phyloP scores from a whole-genome alignment of 2,888 invertebrate species.

The Dolomedes plantarius region DNA sequence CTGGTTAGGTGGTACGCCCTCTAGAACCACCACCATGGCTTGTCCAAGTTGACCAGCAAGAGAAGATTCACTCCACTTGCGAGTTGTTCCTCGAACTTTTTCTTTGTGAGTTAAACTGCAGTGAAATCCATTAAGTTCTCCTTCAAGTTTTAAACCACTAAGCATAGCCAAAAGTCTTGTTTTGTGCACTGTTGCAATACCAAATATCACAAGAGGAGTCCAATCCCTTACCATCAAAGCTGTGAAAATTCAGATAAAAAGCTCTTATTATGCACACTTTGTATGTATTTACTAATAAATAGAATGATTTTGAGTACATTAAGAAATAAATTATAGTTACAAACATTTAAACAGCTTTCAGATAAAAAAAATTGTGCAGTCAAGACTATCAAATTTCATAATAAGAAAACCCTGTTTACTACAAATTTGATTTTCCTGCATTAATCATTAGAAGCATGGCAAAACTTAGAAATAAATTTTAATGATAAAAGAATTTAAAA shows the following conservation, averaged over 20 bases:
- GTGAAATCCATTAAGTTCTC: constrained; percentile 93
- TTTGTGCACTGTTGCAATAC: constrained; percentile 89
- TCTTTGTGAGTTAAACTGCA: constrained; percentile 94
- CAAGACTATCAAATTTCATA: too few relatives aligned
- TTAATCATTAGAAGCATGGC: too few relatives aligned
- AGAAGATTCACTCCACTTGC: constrained; percentile 76
- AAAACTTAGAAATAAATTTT: too few relatives aligned
- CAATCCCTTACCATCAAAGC: constrained; percentile 65
- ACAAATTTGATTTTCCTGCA: too few relatives aligned
- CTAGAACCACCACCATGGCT: constrained; percentile 92
- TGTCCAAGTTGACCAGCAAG: constrained; percentile 90
- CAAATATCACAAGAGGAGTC: constrained; percentile 82
- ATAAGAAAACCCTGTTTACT: too few relatives aligned
- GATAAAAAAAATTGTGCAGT: too few relatives aligned
- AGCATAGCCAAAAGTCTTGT: constrained; percentile 91
- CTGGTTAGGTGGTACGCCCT: constrained; percentile 91
- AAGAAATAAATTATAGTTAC: neutral
- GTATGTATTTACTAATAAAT: too few relatives aligned
- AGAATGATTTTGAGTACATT: too few relatives aligned
- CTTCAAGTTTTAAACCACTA: constrained; percentile 94
- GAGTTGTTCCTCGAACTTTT: constrained; percentile 79
- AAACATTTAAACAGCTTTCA: too few relatives aligned
- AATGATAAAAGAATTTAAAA: too few relatives aligned
- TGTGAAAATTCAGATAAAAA: too few relatives aligned
- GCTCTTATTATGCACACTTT: too few relatives aligned